Conservation (phyloP, 2,888 invertebrate genomes). For the Anthophora plumipes region DNA sequence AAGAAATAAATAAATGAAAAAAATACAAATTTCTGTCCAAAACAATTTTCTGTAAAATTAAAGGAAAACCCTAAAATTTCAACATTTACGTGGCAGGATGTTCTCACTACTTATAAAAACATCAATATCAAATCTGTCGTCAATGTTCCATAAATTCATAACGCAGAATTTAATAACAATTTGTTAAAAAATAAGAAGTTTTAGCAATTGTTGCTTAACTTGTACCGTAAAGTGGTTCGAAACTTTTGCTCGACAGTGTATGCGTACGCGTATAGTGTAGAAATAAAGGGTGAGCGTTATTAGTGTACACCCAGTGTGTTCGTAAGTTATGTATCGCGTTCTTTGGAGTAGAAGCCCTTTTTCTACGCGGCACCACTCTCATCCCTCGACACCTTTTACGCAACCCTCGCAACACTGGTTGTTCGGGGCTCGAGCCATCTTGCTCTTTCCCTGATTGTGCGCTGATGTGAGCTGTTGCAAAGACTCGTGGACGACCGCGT, state of each 20-base stretch:
- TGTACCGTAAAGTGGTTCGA: background rate
- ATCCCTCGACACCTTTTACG: constrained; percentile 53
- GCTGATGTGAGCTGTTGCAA: constrained; percentile 42
- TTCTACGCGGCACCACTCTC: constrained; percentile 32
- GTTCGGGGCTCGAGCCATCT: constrained; percentile 38
- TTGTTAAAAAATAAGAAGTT: too few species aligned
- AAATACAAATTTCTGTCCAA: too few species aligned
- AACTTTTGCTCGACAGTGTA: background rate
- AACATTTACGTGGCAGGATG: too few species aligned
- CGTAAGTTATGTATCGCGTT: constrained; percentile 43
- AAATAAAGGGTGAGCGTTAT: background rate
- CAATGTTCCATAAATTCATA: too few species aligned
- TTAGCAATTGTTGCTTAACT: too few species aligned
- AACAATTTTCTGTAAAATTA: too few species aligned
- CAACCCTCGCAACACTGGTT: constrained; percentile 4
- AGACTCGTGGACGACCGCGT: constrained; percentile 53
- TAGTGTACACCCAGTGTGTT: constrained; percentile 31
- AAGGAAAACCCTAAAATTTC: too few species aligned
- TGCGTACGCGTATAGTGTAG: background rate
- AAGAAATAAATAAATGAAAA: too few species aligned
- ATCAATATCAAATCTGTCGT: too few species aligned
- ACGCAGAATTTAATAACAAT: too few species aligned
- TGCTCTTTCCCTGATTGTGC: constrained; percentile 59
- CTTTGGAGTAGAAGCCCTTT: constrained; percentile 38
- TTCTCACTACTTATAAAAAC: too few species aligned